phyloP scores from a whole-genome alignment of 2,888 invertebrate genomes.

The Drosophila longiperda region DNA sequence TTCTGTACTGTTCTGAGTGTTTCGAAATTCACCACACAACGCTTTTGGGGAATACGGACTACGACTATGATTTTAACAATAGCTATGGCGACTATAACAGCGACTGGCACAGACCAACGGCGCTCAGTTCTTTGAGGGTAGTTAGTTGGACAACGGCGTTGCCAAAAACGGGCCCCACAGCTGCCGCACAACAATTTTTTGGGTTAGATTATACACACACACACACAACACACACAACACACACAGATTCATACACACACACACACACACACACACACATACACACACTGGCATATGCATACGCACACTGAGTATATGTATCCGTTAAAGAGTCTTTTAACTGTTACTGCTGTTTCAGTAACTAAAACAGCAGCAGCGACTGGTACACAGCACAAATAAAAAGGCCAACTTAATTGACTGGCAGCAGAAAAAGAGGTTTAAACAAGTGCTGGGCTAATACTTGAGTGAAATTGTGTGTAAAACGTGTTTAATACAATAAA shows the following conservation, averaged over 20 bases:
- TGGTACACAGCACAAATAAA: conserved; percentile 44
- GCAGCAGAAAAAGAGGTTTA: conserved; percentile 27
- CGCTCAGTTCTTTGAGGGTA: conserved; percentile 84
- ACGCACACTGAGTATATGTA: conserved; percentile 53
- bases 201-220: conserved; percentile 77
- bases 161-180: conserved; percentile 73
- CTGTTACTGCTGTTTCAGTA: conserved; percentile 37
- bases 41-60: conserved; percentile 36
- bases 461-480: conserved; percentile 22
- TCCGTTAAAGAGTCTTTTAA: conserved; percentile 64
- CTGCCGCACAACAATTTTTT: conserved; percentile 83
- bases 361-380: conserved; percentile 32
- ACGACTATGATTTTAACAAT: conserved; percentile 51
- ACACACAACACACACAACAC: conserved; percentile 39
- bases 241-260: conserved; percentile 22
- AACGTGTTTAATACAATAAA: conserved; percentile 20
- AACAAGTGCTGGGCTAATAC: conserved; percentile 19
- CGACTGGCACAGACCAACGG: conserved; percentile 66
- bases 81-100: conserved; percentile 76
- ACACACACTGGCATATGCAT: conserved; percentile 22
- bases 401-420: conserved; percentile 54
- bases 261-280: conserved; percentile 15
- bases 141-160: conserved; percentile 84
- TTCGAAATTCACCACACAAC: conserved; percentile 46
- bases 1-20: background rate